Conservation (phyloP, 2,113 vertebrate species). For the Cyphomyrus plagiostoma region DNA sequence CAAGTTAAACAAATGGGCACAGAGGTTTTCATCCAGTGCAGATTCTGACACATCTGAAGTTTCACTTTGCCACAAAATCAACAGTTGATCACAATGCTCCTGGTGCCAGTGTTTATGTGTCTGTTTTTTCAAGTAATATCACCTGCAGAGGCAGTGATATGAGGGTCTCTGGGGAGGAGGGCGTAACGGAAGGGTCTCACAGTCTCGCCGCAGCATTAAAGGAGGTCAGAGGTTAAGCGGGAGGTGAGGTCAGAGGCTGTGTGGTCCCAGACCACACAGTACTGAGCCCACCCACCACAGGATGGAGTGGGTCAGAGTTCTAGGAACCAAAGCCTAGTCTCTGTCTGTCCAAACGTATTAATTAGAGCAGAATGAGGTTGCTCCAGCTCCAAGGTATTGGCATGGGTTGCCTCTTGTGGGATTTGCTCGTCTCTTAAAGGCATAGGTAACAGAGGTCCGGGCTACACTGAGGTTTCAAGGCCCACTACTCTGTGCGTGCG, state of each 20-base stretch:
- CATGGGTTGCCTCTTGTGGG: not conserved
- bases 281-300: not conserved
- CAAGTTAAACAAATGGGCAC: slow-evolving; percentile 44
- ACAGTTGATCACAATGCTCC: slow-evolving; percentile 20
- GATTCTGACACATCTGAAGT: slow-evolving; percentile 9
- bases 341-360: not conserved
- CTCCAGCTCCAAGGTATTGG: not conserved
- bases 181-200: not conserved
- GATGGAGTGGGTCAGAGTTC: not conserved
- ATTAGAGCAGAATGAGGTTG: not conserved
- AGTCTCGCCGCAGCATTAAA: not conserved
- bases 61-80: not conserved
- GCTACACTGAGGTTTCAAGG: slow-evolving; percentile 72
- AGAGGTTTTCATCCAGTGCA: slow-evolving; percentile 40
- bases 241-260: not conserved
- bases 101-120: slow-evolving; percentile 24
- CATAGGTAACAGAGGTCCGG: not conserved
- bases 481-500: slow-evolving; percentile 53
- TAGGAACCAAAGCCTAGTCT: not conserved
- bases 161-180: not conserved
- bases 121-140: slow-evolving; percentile 54
- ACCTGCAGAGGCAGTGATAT: slow-evolving; percentile 22
- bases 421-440: slow-evolving; percentile 10
- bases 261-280: not conserved
- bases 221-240: not conserved